Base-by-base conservation (phyloP, 2,113 vertebrate species). In the Cyphomyrus plagiostoma region DNA sequence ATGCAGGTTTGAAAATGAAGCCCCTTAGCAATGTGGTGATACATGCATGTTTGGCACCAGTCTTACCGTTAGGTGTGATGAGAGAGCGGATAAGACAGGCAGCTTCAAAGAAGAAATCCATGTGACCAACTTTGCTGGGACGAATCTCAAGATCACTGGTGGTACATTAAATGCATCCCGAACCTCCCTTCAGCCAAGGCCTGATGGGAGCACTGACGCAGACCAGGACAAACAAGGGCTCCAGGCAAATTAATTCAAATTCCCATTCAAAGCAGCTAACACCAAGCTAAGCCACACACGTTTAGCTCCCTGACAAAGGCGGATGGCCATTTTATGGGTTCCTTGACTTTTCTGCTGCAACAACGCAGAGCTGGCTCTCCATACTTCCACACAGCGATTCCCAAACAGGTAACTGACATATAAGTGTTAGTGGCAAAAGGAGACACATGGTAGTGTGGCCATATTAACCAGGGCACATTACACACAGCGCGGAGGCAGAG, bases 61-160 rank as follows among this genome's bases (percentile, higher is more conserved):
- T 90, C 94, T 95, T 92, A 91, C 95, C 92, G 0, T 90, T 3
- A 1, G 50, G 88, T 70, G 91, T 91, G 89, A 94, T 3, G 10
- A 95, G 89, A 19, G 94, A 93, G 35, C 93, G 93, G 3, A 95
- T 66, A 87, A 90, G 4, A 87, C 94, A 95, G 7, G 0, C 90
- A 0, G 83, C 91, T 89, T 95, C 93, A 39, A 95, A 95, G 89
- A 95, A 95, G 70, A 95, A 94, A 91, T 92, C 92, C 95, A 95
- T 95, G 84, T 80, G 58, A 23, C 50, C 88, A 88, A 23, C 74
- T 86, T 56, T 87, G 19, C 86, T 46, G 4, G n/a, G 82, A 58
- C 48, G 2, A 17, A 50, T 48, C 49, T 23, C 58, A 11, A 30
- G 48, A 49, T 77, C 13, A 45, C 82, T 49, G 50, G 46, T 13